Conservation (phyloP, 2,888 invertebrate genomes). For the Cerastis rubricosa region DNA sequence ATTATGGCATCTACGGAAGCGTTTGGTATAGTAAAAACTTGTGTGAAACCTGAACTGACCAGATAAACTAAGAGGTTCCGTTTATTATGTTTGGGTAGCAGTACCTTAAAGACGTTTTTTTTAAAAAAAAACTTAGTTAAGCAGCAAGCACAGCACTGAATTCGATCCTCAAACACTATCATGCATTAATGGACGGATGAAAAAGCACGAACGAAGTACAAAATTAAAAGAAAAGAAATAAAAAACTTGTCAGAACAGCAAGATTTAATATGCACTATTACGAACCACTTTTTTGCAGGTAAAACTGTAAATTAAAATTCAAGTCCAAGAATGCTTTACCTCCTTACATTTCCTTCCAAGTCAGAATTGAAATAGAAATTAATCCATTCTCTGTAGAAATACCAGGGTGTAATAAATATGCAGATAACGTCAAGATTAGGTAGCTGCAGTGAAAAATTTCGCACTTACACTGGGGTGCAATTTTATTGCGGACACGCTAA, state of each 20-base stretch:
- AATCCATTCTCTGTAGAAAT: slow-evolving; percentile 54
- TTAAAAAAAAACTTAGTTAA: no score
- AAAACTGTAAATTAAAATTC: slow-evolving; percentile 28
- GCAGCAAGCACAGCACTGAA: not conserved
- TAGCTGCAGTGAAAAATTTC: slow-evolving; percentile 61
- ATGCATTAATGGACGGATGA: not conserved
- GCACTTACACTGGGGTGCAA: slow-evolving; percentile 47
- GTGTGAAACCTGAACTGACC: no score
- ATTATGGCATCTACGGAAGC: no score
- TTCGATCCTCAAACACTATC: not conserved
- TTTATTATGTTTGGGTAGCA: no score
- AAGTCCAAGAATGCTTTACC: slow-evolving; percentile 30
- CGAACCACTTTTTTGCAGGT: slow-evolving; percentile 12
- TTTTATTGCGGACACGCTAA: slow-evolving; percentile 60
- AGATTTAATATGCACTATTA: slow-evolving; percentile 22
- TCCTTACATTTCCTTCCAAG: slow-evolving; percentile 39
- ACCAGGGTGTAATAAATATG: slow-evolving; percentile 56
- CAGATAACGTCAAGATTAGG: slow-evolving; percentile 62
- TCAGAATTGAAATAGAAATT: slow-evolving; percentile 56
- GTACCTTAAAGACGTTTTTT: no score
- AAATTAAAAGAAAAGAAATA: slow-evolving; percentile 4
- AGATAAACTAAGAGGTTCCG: no score
- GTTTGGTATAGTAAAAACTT: no score
- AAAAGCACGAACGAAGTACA: not conserved
- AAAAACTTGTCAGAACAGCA: not conserved